Evolutionary conservation across 2,797 vertebrate species (phyloP).

Genomic region (Alcedo atthis): DNA sequence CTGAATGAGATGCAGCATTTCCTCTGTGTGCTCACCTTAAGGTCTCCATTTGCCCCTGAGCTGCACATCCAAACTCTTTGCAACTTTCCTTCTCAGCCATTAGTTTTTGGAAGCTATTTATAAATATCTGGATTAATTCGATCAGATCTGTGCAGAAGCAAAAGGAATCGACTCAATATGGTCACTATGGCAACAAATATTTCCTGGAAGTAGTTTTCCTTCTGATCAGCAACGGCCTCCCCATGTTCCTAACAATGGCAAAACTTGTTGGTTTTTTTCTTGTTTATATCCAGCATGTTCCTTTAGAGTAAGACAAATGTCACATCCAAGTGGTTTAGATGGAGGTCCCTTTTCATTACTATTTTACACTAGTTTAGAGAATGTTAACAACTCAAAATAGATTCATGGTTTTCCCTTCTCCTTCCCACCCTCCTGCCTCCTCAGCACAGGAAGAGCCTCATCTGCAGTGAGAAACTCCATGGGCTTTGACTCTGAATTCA

Average conservation of each 20-base stretch:
- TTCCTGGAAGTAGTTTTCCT: conserved; percentile 59
- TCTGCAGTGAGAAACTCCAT: neutral
- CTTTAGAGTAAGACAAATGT: neutral
- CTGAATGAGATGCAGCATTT: neutral
- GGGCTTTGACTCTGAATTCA: neutral
- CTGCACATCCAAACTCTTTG: neutral
- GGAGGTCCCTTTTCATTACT: neutral
- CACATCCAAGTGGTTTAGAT: neutral
- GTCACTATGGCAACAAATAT: conserved; percentile 74
- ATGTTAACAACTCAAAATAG: neutral
- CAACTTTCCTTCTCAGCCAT: conserved; percentile 39
- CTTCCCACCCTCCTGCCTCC: neutral
- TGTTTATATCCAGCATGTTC: neutral
- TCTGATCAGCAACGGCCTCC: conserved; percentile 5
- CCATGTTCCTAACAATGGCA: neutral
- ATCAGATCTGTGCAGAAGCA: conserved; percentile 61
- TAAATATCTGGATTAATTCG: conserved; percentile 75
- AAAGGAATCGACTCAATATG: conserved; percentile 28
- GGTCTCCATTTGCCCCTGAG: neutral
- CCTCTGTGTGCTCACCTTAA: neutral
- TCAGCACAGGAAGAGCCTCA: neutral
- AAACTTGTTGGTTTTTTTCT: conserved; percentile 6
- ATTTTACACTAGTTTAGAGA: neutral
- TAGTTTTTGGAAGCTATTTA: conserved; percentile 68
- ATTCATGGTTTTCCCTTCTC: neutral